Evolutionary conservation across 2,797 vertebrate species (phyloP).

Genomic region (Phaenicophaeus curvirostris): DNA sequence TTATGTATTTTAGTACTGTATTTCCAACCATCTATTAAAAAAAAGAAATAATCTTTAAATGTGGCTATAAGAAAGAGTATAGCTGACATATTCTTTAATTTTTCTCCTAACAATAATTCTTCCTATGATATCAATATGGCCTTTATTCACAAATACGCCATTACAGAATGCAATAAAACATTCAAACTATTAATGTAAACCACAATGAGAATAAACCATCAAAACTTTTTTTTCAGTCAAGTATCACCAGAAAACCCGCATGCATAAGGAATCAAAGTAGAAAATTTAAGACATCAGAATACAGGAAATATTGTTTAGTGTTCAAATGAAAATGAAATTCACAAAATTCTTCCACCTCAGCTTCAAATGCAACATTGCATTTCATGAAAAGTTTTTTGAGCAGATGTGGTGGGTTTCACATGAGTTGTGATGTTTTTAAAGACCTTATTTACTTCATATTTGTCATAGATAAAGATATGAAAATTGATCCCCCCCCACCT

Average conservation of each 20-base stretch:
- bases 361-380: not conserved
- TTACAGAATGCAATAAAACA: not conserved
- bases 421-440: not conserved
- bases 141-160: not conserved
- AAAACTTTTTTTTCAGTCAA: not conserved
- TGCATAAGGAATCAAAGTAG: not conserved
- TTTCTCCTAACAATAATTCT: conserved; percentile 2
- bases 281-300: not conserved
- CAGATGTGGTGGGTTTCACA: not conserved
- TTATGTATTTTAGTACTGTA: conserved; percentile 61
- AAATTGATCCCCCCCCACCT: not conserved
- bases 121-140: conserved; percentile 10
- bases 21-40: conserved; percentile 43
- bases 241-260: not conserved
- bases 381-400: not conserved
- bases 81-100: conserved; percentile 44
- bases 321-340: not conserved
- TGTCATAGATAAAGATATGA: not conserved
- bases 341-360: not conserved
- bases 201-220: not conserved
- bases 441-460: not conserved
- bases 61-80: conserved; percentile 49
- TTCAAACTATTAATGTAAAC: not conserved
- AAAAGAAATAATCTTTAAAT: conserved; percentile 16
- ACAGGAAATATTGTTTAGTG: not conserved